Base-by-base conservation (phyloP, 2,113 vertebrate species). In the Clarias macrocephalus region DNA sequence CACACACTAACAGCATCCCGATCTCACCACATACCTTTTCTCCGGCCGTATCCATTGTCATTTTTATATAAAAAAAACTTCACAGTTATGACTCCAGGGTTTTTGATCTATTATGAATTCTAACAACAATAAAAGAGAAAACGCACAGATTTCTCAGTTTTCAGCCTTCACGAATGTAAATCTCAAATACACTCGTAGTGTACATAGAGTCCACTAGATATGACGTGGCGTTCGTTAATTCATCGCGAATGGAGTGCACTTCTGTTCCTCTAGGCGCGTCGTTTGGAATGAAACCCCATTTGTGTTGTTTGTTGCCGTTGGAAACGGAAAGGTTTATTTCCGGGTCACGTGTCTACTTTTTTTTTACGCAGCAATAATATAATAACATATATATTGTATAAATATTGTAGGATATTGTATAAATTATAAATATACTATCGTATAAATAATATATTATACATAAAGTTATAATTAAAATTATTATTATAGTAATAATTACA, bases 41-140 rank as follows among this genome's bases (percentile, higher is more conserved):
- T 23, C 52, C 84, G 82, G 85, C 89, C 0, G 85, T n/a, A 0
- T 92, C 91, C 91, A 93, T 92, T n/a, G 10, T 63, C n/a, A 52
- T 48, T 63, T 76, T 52, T 5, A 33, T 59, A 13, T 30, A 6
- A 54, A 86, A 33, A 77, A 7, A 57, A 65, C n/a, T n/a, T 2
- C 33, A 76, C 10, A 59, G 3, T 80, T 8, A 57, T 56, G 28
- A 28, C 37, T 2, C 48, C 56, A 42, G 25, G 7, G 48, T 1
- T 63, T 25, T 57, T 59, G n/a, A 75, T 52, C 18, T 54, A 12
- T 19, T 54, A 0, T 28, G 52, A 15, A 65, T 66, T 8, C 11
- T n/a, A 83, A 70, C 2, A 8, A 18, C 57, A 54, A 72, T 4
- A 23, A n/a, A 3, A 0, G 18, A 7, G 5, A 62, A 81, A 23